These are phyloP conservation scores for Torymus texanus DNA, from an alignment of 2,888 invertebrate genomes.

Conservation along the genomic window DNA sequence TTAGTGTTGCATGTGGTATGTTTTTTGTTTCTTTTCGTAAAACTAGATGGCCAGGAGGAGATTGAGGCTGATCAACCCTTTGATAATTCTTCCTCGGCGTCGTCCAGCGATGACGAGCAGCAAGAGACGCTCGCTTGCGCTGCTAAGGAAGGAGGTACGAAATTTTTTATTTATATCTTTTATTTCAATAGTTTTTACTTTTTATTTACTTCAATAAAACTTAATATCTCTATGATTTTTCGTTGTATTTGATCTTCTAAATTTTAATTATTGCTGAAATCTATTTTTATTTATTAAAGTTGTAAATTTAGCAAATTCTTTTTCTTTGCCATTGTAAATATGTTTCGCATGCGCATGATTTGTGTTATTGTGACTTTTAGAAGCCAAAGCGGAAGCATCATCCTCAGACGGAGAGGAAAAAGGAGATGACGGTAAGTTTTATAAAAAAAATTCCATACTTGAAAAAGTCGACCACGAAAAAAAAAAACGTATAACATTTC, in stretches of 20 bases:
- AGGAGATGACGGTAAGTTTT: conserved; percentile 64
- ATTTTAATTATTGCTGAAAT: conserved; percentile 21
- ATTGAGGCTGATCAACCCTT: conserved; percentile 61
- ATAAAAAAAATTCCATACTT: background rate
- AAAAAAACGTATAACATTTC: background rate
- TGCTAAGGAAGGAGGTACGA: conserved; percentile 79
- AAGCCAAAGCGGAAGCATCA: conserved; percentile 72
- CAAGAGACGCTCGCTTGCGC: conserved; percentile 69
- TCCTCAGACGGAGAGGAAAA: conserved; percentile 72
- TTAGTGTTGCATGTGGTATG: conserved; percentile 33
- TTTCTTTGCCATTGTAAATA: conserved; percentile 66
- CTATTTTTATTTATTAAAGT: background rate
- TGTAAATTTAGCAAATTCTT: conserved; percentile 5
- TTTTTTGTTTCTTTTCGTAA: conserved; percentile 18
- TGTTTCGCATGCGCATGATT: conserved; percentile 64
- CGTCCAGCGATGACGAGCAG: conserved; percentile 73
- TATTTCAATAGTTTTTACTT: background rate
- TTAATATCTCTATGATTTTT: conserved; percentile 4
- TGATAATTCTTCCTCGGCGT: conserved; percentile 73
- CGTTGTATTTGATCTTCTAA: background rate
- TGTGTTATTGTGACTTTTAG: conserved; percentile 64
- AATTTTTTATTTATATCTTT: background rate
- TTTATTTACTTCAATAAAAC: background rate
- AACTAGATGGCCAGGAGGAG: conserved; percentile 74
- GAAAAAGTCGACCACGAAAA: conserved; percentile 41